These are phyloP conservation scores for Ammodytes dubius DNA, from an alignment of 2,113 vertebrate species.

Conservation along the genomic window DNA sequence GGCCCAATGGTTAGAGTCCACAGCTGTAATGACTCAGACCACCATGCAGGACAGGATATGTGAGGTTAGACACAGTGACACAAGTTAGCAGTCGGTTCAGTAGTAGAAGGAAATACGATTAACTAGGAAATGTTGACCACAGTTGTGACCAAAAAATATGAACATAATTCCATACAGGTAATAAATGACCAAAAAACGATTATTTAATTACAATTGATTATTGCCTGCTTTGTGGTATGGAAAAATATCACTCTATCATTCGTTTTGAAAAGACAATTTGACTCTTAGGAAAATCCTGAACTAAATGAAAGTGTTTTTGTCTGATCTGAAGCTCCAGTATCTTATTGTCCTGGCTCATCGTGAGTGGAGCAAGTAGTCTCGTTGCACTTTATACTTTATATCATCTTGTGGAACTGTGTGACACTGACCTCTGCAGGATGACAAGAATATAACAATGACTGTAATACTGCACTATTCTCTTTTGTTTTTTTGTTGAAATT, in stretches of 20 bases:
- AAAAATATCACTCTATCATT: not conserved
- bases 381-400: not conserved
- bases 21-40: constrained; percentile 7
- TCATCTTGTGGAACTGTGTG: not conserved
- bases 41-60: not conserved
- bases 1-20: not conserved
- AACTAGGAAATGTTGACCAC: not conserved
- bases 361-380: not conserved
- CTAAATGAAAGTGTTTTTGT: not conserved
- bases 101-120: not conserved
- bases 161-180: not conserved
- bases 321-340: not conserved
- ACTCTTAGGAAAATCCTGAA: not conserved
- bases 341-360: not conserved
- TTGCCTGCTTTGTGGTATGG: not conserved
- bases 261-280: not conserved
- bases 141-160: not conserved
- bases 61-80: not conserved
- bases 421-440: constrained; percentile 74
- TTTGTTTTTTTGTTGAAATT: not conserved
- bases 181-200: not conserved
- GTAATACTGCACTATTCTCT: not conserved
- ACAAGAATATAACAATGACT: not conserved
- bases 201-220: not conserved
- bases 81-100: not conserved